Evolutionary conservation across 2,888 invertebrate species (phyloP), one percentile per base, ranked within the genome.

Genomic region (Hermaeophaga mercurialis): DNA sequence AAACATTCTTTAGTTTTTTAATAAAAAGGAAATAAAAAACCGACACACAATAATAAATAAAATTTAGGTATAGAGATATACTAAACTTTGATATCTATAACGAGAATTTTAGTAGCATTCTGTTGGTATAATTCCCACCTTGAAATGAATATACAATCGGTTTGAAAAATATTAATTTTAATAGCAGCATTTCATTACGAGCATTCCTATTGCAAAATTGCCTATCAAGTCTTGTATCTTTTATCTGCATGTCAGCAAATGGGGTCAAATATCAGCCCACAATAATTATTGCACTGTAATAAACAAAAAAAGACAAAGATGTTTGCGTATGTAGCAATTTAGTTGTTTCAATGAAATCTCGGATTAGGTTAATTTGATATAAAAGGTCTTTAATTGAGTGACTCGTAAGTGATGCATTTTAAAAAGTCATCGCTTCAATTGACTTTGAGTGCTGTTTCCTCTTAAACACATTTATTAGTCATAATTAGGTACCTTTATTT

Each of bases 151-250:
- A 46, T 58, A 54, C 44, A 52, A 46, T 39, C 54, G 36, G 47
- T 43, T 59, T 39, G 46, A 50, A 56, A n/a, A 59, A 56, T 56
- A 58, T 55, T 61, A 58, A 59, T 61, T 61, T 50, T 54, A 59
- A 61, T 56, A 44, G 56, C 44, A 28, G 45, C 46, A 54, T 52
- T 58, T 54, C 61, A 53, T 54, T 56, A 54, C 26, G 39, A 39
- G 46, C 55, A 54, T 61, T 61, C 49, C 54, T 45, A 36, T 59
- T 59, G 54, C 54, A 45, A 56, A 52, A 52, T 45, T 56, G 52
- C 43, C 54, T 61, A 56, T 59, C 58, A 58, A 56, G 54, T 43
- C 48, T 53, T 48, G 48, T 57, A 57, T 57, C 58, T 58, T 53
- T 58, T 54, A 58, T 58, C 58, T 58, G 8, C 14, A 39, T 33